Evolutionary conservation across 2,888 invertebrate species (phyloP).

Genomic region (Athalia circularis): DNA sequence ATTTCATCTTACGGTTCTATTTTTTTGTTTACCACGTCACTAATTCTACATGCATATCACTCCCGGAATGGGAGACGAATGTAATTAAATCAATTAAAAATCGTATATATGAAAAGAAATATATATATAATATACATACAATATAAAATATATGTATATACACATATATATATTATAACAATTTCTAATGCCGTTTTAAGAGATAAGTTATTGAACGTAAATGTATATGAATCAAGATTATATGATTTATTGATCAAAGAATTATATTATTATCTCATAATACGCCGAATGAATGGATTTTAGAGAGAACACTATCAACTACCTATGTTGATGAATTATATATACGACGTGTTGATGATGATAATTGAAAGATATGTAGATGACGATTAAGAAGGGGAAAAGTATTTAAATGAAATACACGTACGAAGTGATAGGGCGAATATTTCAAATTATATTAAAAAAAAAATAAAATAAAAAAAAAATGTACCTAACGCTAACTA

Average conservation of each 20-base stretch:
- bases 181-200: slow-evolving; percentile 34
- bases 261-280: slow-evolving; percentile 16
- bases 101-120: slow-evolving; percentile 5
- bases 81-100: slow-evolving; percentile 35
- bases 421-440: slow-evolving; percentile 25
- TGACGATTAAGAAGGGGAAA: neutral
- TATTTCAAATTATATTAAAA: slow-evolving; percentile 59
- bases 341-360: slow-evolving; percentile 18
- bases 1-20: slow-evolving; percentile 48
- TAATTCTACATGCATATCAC: slow-evolving; percentile 68
- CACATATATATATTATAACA: slow-evolving; percentile 26
- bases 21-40: slow-evolving; percentile 62
- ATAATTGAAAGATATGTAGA: slow-evolving; percentile 16
- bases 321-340: neutral
- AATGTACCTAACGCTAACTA: slow-evolving; percentile 65
- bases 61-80: slow-evolving; percentile 57
- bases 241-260: slow-evolving; percentile 14
- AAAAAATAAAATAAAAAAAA: slow-evolving; percentile 56
- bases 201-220: slow-evolving; percentile 1
- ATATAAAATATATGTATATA: slow-evolving; percentile 25
- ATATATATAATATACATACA: neutral
- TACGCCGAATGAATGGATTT: slow-evolving; percentile 36
- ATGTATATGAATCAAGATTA: slow-evolving; percentile 22
- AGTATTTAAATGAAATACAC: slow-evolving; percentile 24
- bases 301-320: slow-evolving; percentile 17